Percentiles rank a stretch among this genome's conserved stretches.
phyloP scores from a whole-genome alignment of 1,140 invertebrate species.

The Drosophila equinoxialis region DNA sequence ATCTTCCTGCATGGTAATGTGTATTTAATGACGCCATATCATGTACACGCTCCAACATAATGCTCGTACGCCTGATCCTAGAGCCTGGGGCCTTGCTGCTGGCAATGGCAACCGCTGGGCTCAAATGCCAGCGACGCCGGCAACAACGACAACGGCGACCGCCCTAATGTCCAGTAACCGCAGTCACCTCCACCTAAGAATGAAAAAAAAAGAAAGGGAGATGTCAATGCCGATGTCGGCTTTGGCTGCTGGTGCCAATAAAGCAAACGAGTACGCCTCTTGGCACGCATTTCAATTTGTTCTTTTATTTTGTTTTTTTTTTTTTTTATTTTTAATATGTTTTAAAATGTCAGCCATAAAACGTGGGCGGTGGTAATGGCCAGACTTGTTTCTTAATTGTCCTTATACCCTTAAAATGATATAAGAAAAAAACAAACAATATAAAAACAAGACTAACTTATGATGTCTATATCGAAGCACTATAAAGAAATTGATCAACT shows the following conservation, averaged over 20 bases:
- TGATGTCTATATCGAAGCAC: too few species aligned
- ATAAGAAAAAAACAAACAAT: background rate
- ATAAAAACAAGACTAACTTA: background rate
- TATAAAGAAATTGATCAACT: too few species aligned
- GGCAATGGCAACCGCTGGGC: conserved; percentile 43
- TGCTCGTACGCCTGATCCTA: conserved; percentile 57
- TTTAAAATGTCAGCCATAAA: conserved; percentile 66
- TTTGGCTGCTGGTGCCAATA: conserved; percentile 65
- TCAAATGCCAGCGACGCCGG: conserved; percentile 27
- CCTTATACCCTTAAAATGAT: conserved; percentile 2
- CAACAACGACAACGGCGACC: too few species aligned
- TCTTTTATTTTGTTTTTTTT: conserved; percentile 2
- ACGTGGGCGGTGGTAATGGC: conserved; percentile 42
- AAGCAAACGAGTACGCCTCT: conserved; percentile 51
- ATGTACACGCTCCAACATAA: conserved; percentile 69
- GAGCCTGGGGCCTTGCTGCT: conserved; percentile 15
- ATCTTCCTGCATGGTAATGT: conserved; percentile 63
- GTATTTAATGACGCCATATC: conserved; percentile 81
- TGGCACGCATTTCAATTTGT: conserved; percentile 58
- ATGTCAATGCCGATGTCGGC: conserved; percentile 25
- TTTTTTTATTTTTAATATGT: conserved; percentile 67
- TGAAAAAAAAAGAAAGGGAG: conserved; percentile 18
- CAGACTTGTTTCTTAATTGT: conserved; percentile 50
- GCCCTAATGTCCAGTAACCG: conserved; percentile 65
- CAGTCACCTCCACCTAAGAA: conserved; percentile 35